These are phyloP conservation scores for Actinostola sp. DNA, from an alignment of 92 coral and sea anemone species.

Conservation along the genomic window DNA sequence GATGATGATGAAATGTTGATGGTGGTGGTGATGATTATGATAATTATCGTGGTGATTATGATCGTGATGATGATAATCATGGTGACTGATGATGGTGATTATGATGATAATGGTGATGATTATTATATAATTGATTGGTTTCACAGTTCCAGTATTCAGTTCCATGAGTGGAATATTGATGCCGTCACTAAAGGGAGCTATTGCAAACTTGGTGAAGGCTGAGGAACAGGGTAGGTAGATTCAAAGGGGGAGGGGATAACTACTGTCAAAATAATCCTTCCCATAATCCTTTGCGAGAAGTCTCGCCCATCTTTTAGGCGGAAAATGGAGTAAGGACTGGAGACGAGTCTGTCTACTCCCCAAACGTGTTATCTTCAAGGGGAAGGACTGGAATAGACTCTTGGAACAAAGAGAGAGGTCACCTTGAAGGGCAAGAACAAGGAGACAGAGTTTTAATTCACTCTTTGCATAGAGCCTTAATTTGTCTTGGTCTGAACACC, in stretches of 20 bases:
- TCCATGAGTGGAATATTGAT: conserved; percentile 55
- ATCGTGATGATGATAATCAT: background rate
- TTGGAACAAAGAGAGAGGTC: no score
- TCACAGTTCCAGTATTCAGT: conserved; percentile 60
- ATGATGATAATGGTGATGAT: background rate
- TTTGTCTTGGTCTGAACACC: no score
- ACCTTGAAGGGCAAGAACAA: no score
- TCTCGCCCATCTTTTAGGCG: background rate
- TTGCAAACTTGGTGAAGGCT: conserved; percentile 60
- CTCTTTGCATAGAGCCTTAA: no score
- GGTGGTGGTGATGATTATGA: conserved; percentile 1
- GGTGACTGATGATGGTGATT: background rate
- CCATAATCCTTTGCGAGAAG: background rate
- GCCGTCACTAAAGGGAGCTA: conserved; percentile 70
- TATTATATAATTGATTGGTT: background rate
- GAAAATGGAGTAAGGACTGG: no score
- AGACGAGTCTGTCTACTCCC: no score
- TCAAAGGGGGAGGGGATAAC: background rate
- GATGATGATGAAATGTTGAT: background rate
- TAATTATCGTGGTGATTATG: no score
- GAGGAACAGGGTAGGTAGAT: conserved; percentile 65
- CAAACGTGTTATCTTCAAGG: no score
- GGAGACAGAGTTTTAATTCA: no score
- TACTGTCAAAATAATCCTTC: background rate
- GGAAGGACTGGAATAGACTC: no score